These are phyloP conservation scores for Saccostrea echinata DNA, from an alignment of 1,140 invertebrate genomes.

Conservation along the genomic window DNA sequence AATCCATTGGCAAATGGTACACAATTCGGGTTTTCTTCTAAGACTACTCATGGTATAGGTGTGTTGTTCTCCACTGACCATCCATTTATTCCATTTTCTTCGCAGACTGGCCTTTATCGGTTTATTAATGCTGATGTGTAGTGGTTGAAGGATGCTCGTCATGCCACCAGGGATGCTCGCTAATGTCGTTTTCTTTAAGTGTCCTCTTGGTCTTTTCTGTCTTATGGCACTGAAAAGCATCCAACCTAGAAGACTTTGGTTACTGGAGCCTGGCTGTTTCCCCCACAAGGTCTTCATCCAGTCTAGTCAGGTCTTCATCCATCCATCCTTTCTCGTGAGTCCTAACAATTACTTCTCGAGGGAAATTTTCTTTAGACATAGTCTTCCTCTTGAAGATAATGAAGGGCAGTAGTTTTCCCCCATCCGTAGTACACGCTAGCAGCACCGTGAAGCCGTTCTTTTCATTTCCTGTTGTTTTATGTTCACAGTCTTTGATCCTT, in stretches of 20 bases:
- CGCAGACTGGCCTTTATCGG: background rate
- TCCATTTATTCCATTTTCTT: background rate
- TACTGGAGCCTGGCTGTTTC: too few relatives aligned
- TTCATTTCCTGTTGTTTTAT: constrained; percentile 69
- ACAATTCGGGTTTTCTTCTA: background rate
- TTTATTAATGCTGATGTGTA: constrained; percentile 58
- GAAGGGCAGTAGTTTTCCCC: too few relatives aligned
- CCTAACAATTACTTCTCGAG: too few relatives aligned
- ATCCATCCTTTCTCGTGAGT: too few relatives aligned
- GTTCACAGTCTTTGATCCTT: constrained; percentile 15
- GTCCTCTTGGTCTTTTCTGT: constrained; percentile 19
- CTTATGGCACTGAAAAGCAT: too few relatives aligned
- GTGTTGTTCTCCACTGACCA: background rate
- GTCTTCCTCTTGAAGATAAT: too few relatives aligned
- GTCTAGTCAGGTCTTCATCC: too few relatives aligned
- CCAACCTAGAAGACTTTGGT: too few relatives aligned
- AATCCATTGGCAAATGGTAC: constrained; percentile 22
- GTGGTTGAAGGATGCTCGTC: constrained; percentile 68
- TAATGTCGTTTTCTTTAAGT: constrained; percentile 27
- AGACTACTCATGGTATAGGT: background rate
- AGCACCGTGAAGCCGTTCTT: constrained; percentile 71
- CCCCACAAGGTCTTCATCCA: too few relatives aligned
- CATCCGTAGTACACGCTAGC: constrained; percentile 57
- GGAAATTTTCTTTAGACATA: too few relatives aligned
- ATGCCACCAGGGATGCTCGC: constrained; percentile 46